Conservation (phyloP, 2,888 invertebrate species). For the Nemoura dubitans region DNA sequence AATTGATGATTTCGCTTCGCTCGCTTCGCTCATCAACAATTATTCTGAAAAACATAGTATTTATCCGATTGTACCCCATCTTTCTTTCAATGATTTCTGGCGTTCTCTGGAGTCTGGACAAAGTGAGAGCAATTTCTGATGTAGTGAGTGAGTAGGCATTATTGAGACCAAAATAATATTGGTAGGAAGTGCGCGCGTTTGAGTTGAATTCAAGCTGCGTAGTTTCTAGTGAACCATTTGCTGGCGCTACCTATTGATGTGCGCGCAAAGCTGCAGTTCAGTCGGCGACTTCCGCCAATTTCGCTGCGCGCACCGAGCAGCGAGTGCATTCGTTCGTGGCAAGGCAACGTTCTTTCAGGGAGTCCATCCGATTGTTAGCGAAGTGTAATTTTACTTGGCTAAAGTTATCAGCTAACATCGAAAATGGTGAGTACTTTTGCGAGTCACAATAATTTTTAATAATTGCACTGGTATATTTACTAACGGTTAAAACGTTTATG, state of each 20-base stretch:
- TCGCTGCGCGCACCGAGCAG: conserved; percentile 10
- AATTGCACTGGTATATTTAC: background rate
- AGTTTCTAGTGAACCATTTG: background rate
- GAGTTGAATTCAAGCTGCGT: too few relatives aligned
- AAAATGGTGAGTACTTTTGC: conserved; percentile 75
- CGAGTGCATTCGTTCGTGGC: conserved; percentile 43
- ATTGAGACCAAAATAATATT: too few relatives aligned
- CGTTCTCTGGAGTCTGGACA: too few relatives aligned
- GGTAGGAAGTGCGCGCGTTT: too few relatives aligned
- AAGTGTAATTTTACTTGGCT: conserved; percentile 75
- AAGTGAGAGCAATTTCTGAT: too few relatives aligned
- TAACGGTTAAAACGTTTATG: background rate
- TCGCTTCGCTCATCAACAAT: too few relatives aligned
- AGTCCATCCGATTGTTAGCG: conserved; percentile 88
- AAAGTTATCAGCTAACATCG: conserved; percentile 83
- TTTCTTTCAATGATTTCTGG: too few relatives aligned
- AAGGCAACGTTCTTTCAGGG: conserved; percentile 70
- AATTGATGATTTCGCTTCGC: too few relatives aligned
- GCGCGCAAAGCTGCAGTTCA: background rate
- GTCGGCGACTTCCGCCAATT: conserved; percentile 28
- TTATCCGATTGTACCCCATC: too few relatives aligned
- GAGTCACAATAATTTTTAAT: background rate
- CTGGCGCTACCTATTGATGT: background rate
- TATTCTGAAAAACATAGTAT: too few relatives aligned
- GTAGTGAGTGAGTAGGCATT: too few relatives aligned